These are phyloP conservation scores for Dinothrombium tinctorium DNA, from an alignment of 1,140 invertebrate genomes.

Conservation along the genomic window DNA sequence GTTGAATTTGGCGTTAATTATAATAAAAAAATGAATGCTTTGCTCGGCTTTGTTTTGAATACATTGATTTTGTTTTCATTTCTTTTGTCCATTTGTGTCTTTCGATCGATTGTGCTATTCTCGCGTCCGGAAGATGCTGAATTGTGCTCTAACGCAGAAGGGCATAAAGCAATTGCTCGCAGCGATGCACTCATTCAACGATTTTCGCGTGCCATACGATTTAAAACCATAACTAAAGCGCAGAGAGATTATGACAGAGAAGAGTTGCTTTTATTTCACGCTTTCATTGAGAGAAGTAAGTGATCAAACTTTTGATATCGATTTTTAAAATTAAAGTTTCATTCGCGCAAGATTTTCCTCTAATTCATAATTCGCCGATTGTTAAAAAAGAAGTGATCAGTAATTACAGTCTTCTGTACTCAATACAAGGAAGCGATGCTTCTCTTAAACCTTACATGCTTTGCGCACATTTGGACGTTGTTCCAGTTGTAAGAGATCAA, in stretches of 20 bases:
- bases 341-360: constrained; percentile 1
- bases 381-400: constrained; percentile 21
- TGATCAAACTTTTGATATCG: too few relatives aligned
- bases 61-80: too few relatives aligned
- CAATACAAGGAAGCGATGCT: constrained; percentile 20
- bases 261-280: too few relatives aligned
- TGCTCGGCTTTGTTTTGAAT: too few relatives aligned
- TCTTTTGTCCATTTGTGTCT: background rate
- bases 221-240: background rate
- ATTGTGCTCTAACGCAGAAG: background rate
- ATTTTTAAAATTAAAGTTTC: too few relatives aligned
- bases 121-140: background rate
- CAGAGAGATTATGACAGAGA: too few relatives aligned
- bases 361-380: background rate
- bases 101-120: background rate
- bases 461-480: constrained; percentile 31
- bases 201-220: background rate
- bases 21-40: too few relatives aligned
- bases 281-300: too few relatives aligned
- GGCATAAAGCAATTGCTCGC: background rate
- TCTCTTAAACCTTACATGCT: constrained; percentile 27
- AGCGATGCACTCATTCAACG: background rate
- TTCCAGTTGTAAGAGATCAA: constrained; percentile 25
- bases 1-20: too few relatives aligned
- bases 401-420: constrained; percentile 28